Percentiles rank a stretch among this genome's conserved stretches.
Evolutionary conservation across 2,113 vertebrate species (phyloP).

Genomic region (Ceyx margarethae): DNA sequence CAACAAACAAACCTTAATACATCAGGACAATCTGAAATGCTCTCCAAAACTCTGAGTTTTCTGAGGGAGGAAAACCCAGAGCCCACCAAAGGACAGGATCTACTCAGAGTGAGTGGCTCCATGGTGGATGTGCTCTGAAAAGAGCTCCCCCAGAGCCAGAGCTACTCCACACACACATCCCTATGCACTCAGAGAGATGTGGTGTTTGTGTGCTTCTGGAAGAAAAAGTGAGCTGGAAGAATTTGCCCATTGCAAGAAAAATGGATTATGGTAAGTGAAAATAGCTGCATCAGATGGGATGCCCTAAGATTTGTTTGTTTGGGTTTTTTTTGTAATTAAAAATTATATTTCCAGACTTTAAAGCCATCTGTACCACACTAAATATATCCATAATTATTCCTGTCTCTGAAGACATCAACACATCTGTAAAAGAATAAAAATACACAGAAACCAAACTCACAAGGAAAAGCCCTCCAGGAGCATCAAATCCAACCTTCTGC

Average conservation of each 20-base stretch:
- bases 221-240: neutral
- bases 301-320: neutral
- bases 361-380: neutral
- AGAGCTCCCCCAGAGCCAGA: neutral
- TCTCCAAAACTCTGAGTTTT: neutral
- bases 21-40: neutral
- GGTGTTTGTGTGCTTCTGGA: neutral
- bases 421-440: neutral
- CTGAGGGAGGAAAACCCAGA: neutral
- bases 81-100: neutral
- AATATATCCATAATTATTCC: neutral
- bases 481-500: no score
- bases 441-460: neutral
- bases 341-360: neutral
- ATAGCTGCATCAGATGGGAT: neutral
- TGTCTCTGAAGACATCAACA: neutral
- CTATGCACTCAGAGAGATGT: fast-evolving
- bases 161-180: fast-evolving
- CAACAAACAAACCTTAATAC: neutral
- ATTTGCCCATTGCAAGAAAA: neutral
- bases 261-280: neutral
- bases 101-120: neutral
- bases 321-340: neutral
- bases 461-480: no score
- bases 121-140: fast-evolving